Evolutionary conservation across 2,113 vertebrate genomes (phyloP), one percentile per base, ranked within the genome.

Genomic region (Trinectes maculatus): DNA sequence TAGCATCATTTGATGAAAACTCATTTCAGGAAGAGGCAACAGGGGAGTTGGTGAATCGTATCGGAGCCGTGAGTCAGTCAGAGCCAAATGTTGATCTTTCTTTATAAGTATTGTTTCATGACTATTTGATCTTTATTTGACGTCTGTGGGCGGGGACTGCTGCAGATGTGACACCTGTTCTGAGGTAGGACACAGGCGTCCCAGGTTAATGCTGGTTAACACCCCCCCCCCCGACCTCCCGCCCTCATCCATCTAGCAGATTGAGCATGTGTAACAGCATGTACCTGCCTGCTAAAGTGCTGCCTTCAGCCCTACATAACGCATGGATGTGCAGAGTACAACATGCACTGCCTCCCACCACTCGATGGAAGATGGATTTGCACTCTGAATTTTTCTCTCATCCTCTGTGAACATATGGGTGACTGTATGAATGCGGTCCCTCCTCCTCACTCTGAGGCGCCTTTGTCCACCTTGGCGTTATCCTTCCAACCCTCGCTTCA

Each of bases 81-180:
- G 8, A 52, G 51, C 57, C 54, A 78, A 77, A 79, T 22, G 25
- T 40, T 62, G 42, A 33, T 69, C 40, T 61, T 61, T 69, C 40
- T 61, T 61, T 29, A 19, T 24, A 43, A 54, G 25, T 21, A n/a
- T 49, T 29, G 9, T 52, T 72, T 68, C 11, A 36, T 55, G 9
- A 28, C 1, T 53, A 48, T 51, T 74, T 42, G 33, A 36, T 28
- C 46, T 46, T 33, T 22, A 40, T 66, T 21, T 19, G 13, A 44
- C 26, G 40, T 65, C 46, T 34, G 66, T 77, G 69, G 18, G 72
- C n/a, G 60, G 54, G 61, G 29, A 71, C 74, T 58, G 64, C 61
- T 46, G 60, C 68, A 74, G 74, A 76, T 71, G 72, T 79, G 63
- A 70, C 71, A 80, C 74, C 79, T 83, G 86, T 78, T 86, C 67